Evolutionary conservation across 2,797 vertebrate species (phyloP).

Genomic region (Lemur catta): DNA sequence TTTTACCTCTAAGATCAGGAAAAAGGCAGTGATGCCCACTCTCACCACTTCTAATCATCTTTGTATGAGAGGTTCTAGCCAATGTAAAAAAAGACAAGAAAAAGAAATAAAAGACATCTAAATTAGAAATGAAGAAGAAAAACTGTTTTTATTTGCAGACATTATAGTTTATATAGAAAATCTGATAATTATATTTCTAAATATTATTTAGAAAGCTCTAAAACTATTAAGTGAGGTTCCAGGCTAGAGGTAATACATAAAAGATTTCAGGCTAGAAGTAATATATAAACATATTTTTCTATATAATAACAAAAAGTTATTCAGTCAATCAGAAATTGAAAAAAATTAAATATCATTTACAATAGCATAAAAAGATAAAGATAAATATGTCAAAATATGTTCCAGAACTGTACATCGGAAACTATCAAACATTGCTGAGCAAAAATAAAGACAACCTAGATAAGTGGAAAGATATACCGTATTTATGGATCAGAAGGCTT

Average conservation of each 20-base stretch:
- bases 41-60: not conserved
- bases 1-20: not conserved
- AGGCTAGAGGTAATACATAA: not conserved
- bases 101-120: not conserved
- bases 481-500: not conserved
- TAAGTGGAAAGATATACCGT: not conserved
- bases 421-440: not conserved
- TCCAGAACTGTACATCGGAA: not conserved
- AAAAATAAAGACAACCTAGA: not conserved
- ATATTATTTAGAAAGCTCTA: not conserved
- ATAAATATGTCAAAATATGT: not conserved
- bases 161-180: not conserved
- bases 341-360: not conserved
- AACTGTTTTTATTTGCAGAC: not conserved
- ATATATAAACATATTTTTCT: not conserved
- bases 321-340: not conserved
- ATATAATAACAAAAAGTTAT: not conserved
- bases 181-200: not conserved
- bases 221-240: not conserved
- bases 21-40: not conserved
- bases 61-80: not conserved
- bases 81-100: not conserved
- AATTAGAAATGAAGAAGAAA: not conserved
- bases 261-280: not conserved
- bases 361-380: not conserved